Evolutionary conservation across 2,888 invertebrate genomes (phyloP), one percentile per base, ranked within the genome.

Genomic region (Melieria omissa): DNA sequence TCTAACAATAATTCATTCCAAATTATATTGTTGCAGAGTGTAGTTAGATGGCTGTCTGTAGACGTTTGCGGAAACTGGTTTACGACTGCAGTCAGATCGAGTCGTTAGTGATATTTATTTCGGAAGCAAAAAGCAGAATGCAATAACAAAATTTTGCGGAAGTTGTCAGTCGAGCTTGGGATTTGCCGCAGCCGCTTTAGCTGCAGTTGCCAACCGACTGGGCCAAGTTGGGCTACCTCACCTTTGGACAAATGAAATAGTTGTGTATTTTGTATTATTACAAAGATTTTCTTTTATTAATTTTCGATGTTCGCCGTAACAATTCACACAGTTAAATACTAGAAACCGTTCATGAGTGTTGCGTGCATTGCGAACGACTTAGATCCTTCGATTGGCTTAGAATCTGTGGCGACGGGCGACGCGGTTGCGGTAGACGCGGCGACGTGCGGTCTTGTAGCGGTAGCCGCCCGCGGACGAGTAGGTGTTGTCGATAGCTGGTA

Each of bases 401-500:
- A 10, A 65, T 29, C 29, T 29, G 29, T 29, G 29, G 29, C 29
- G 29, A 29, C 29, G 29, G 29, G 29, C 29, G 29, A 29, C 29
- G 29, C 68, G 61, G n/a, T 49, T 71, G 64, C 73, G 73, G 45
- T 65, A 65, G 49, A 75, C 75, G 14, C 61, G 58, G 9, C 75
- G 75, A 64, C 73, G 73, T 14, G 65, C 46, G 65, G 75, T 75
- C 71, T 73, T 75, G 65, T 73, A 74, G 9, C 68, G 58, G 49
- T 71, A 72, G 44, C 73, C 71, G 41, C 69, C 73, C 46, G 45
- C 16, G 49, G 70, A 63, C 9, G 74, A 74, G 65, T 54, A 74
- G 44, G 65, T 57, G 49, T 64, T 66, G 63, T 54, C 73, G 4
- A 68, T 49, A 54, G 67, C 65, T 29, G 57, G 41, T 64, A 73